Evolutionary conservation across 2,888 invertebrate genomes (phyloP).

Genomic region (Scaptomyza parva): DNA sequence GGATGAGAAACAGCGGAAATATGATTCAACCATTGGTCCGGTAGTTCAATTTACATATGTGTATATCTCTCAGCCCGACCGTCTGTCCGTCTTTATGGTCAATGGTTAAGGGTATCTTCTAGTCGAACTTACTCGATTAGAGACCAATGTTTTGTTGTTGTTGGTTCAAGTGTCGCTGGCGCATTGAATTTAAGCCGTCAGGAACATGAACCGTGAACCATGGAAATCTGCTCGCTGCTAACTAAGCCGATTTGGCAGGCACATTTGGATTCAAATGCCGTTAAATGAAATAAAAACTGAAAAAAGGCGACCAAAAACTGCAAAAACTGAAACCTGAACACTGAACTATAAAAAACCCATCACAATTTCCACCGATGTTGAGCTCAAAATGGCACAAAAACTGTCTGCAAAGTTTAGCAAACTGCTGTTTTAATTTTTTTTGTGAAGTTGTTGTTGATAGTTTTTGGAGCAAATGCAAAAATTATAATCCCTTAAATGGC

Average conservation of each 20-base stretch:
- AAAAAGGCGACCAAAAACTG: constrained; percentile 31
- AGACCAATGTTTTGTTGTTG: constrained; percentile 35
- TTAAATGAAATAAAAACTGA: constrained; percentile 62
- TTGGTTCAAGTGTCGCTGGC: constrained; percentile 33
- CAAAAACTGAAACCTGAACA: constrained; percentile 54
- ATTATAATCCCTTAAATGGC: constrained; percentile 77
- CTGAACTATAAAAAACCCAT: constrained; percentile 46
- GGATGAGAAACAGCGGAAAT: too few relatives aligned
- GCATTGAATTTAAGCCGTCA: constrained; percentile 75
- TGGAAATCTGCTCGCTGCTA: constrained; percentile 62
- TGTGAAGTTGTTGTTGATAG: constrained; percentile 42
- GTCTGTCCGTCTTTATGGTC: too few relatives aligned
- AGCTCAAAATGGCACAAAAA: constrained; percentile 65
- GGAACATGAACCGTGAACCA: constrained; percentile 64
- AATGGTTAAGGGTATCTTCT: too few relatives aligned
- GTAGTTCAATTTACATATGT: too few relatives aligned
- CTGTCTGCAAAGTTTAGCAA: constrained; percentile 74
- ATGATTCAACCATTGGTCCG: too few relatives aligned
- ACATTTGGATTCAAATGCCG: constrained; percentile 79
- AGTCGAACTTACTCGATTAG: too few relatives aligned
- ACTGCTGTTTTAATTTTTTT: constrained; percentile 42
- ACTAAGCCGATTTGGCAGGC: constrained; percentile 80
- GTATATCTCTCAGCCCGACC: too few relatives aligned
- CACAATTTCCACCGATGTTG: constrained; percentile 35
- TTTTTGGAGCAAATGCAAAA: constrained; percentile 55